A percentile compares a stretch with the other conserved stretches of the same genome.
phyloP scores from a whole-genome alignment of 2,797 vertebrate genomes.

The Rhynchonycteris naso region DNA sequence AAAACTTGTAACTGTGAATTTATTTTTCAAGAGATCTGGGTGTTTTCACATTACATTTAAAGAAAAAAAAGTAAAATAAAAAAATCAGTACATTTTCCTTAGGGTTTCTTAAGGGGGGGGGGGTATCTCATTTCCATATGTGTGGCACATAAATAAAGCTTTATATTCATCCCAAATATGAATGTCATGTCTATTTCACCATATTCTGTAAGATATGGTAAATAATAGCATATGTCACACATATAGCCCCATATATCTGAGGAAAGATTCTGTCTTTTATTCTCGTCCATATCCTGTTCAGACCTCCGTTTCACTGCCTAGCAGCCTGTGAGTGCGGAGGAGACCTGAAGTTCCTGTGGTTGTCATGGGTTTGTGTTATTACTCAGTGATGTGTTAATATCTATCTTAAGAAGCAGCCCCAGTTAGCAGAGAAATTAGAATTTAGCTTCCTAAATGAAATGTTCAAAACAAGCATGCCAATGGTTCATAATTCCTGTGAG shows the following conservation, averaged over 20 bases:
- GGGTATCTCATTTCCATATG: slow-evolving; percentile 79
- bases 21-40: background rate
- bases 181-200: slow-evolving; percentile 69
- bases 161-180: slow-evolving; percentile 69
- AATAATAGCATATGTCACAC: too few relatives aligned
- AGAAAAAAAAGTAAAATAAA: slow-evolving; percentile 58
- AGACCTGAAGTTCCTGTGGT: slow-evolving; percentile 1
- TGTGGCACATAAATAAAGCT: slow-evolving; percentile 71
- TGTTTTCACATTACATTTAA: slow-evolving; percentile 55
- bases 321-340: slow-evolving; percentile 2
- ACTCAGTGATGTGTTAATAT: background rate
- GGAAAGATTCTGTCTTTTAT: slow-evolving; percentile 62
- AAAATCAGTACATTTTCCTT: slow-evolving; percentile 67
- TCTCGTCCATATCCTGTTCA: slow-evolving; percentile 66
- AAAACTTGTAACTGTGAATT: background rate
- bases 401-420: background rate
- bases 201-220: slow-evolving; percentile 55
- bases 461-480: background rate
- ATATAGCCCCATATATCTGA: slow-evolving; percentile 30
- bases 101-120: slow-evolving; percentile 58
- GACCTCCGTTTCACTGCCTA: slow-evolving; percentile 48
- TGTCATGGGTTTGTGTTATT: slow-evolving; percentile 11
- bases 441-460: background rate
- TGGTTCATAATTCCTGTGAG: background rate
- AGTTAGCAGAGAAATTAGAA: slow-evolving; percentile 32